Evolutionary conservation across 2,888 invertebrate genomes (phyloP).

Genomic region (Ctenicera cuprea): DNA sequence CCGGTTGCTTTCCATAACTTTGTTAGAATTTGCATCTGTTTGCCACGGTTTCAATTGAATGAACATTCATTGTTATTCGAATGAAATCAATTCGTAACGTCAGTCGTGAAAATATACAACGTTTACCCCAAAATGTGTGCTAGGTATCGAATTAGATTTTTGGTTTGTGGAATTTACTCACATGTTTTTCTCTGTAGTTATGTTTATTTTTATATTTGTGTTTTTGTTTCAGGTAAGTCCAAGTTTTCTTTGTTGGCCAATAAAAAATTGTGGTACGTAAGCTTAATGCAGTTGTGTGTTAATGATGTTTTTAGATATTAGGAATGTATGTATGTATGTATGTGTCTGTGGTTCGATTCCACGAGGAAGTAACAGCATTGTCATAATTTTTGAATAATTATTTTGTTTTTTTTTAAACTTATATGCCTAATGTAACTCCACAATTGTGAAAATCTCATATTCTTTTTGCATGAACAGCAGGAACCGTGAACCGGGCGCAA

Average conservation of each 20-base stretch:
- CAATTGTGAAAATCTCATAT: no score
- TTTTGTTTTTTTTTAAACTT: no score
- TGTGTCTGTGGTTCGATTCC: no score
- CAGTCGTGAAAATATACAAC: not conserved
- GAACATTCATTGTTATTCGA: conserved; percentile 19
- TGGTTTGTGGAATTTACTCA: not conserved
- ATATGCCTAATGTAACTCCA: no score
- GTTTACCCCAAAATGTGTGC: conserved; percentile 3
- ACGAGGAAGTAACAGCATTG: no score
- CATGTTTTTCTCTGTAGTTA: not conserved
- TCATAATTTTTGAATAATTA: no score
- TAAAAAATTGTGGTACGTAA: no score
- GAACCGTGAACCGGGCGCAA: not conserved
- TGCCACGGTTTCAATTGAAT: conserved; percentile 21
- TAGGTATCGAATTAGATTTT: not conserved
- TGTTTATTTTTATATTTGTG: not conserved
- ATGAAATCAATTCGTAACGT: conserved; percentile 14
- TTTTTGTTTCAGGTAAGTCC: conserved; percentile 13
- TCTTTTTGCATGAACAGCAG: not conserved
- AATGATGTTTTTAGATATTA: no score
- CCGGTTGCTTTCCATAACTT: conserved; percentile 28
- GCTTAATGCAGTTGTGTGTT: no score
- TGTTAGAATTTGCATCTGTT: conserved; percentile 24
- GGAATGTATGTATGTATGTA: no score
- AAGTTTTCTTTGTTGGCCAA: no score